A percentile compares a stretch with the other conserved stretches of the same genome.
phyloP scores from a whole-genome alignment of 1,140 invertebrate species.

The Mactra quadrangularis region DNA sequence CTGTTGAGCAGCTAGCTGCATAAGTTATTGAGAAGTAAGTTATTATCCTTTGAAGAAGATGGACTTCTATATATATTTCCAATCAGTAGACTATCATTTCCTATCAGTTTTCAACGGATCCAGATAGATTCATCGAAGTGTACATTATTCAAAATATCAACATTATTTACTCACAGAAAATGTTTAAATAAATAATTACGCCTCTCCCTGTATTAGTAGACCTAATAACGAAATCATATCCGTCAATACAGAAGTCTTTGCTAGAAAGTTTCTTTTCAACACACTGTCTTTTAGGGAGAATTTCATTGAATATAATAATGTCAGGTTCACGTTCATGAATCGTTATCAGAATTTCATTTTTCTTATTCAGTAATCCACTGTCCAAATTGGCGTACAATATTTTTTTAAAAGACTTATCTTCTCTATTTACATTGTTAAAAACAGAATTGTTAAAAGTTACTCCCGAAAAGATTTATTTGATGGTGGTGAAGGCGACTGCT shows the following conservation, averaged over 20 bases:
- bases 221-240: background rate
- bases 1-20: background rate
- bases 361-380: too few species aligned
- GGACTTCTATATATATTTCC: constrained; percentile 8
- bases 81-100: background rate
- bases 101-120: background rate
- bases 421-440: too few species aligned
- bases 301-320: too few species aligned
- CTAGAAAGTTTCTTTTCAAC: too few species aligned
- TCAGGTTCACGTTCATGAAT: too few species aligned
- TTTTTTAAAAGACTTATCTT: too few species aligned
- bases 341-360: too few species aligned
- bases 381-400: too few species aligned
- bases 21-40: background rate
- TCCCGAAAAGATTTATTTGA: too few species aligned
- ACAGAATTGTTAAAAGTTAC: too few species aligned
- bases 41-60: background rate
- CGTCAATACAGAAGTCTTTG: too few species aligned
- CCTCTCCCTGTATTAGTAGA: background rate
- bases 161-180: background rate
- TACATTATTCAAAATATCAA: background rate
- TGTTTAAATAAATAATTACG: background rate
- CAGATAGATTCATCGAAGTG: background rate
- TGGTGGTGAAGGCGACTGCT: background rate
- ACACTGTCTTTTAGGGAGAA: too few species aligned